Evolutionary conservation across 2,888 invertebrate species (phyloP).

Genomic region (Hydraecia micacea): DNA sequence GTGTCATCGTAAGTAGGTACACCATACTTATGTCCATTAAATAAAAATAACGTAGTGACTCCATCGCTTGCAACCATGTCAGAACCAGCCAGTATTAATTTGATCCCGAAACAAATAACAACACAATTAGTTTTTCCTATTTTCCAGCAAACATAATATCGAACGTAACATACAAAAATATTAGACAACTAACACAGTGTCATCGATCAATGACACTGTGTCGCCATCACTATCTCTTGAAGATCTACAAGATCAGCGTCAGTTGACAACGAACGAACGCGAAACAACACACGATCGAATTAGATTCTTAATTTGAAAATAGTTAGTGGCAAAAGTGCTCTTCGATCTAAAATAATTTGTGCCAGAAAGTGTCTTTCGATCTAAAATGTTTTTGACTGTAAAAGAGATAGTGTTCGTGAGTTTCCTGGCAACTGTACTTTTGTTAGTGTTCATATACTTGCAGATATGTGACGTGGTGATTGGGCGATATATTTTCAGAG

Average conservation of each 20-base stretch:
- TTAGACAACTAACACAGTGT: conserved; percentile 32
- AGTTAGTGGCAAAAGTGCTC: conserved; percentile 26
- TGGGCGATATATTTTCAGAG: conserved; percentile 76
- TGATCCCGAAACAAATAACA: not conserved
- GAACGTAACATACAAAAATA: not conserved
- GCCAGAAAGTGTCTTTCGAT: not conserved
- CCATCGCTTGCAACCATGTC: not conserved
- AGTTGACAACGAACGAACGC: conserved; percentile 49
- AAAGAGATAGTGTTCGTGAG: conserved; percentile 79
- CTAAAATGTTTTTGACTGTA: conserved; percentile 76
- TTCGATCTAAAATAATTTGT: conserved; percentile 39
- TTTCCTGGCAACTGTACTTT: conserved; percentile 73
- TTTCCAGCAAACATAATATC: conserved; percentile 7
- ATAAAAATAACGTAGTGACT: not conserved
- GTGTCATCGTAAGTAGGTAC: not conserved
- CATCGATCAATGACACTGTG: conserved; percentile 45
- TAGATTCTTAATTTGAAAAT: conserved; percentile 7
- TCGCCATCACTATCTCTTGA: conserved; percentile 36
- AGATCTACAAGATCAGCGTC: conserved; percentile 26
- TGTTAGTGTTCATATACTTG: conserved; percentile 79
- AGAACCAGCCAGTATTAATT: not conserved
- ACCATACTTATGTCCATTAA: not conserved
- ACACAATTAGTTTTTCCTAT: not conserved
- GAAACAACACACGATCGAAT: conserved; percentile 33
- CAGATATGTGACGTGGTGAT: conserved; percentile 82